A percentile compares a stretch with the other conserved stretches of the same genome.
phyloP scores from a whole-genome alignment of 2,888 invertebrate genomes.

The Ophion ellenae region DNA sequence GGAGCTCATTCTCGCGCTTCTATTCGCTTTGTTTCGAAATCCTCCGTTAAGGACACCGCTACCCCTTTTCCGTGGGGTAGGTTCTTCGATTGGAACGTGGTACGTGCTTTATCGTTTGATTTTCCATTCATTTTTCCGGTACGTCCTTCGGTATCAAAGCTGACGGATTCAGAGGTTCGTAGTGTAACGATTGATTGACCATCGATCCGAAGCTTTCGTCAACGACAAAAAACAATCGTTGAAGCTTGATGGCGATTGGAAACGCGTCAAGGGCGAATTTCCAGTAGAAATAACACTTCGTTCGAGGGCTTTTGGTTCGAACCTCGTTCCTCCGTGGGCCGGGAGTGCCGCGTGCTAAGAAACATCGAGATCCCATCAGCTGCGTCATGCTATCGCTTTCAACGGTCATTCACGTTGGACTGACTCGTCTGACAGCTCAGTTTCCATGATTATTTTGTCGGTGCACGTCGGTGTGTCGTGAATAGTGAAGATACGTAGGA shows the following conservation, averaged over 20 bases:
- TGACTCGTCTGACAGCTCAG: background rate
- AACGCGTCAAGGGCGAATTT: too few species aligned
- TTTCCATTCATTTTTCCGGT: background rate
- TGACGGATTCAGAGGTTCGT: background rate
- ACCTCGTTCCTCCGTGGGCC: background rate
- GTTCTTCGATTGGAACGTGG: constrained; percentile 5
- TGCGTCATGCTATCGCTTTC: constrained; percentile 36
- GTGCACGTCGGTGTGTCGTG: constrained; percentile 37
- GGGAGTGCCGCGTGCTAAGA: background rate
- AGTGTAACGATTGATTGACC: too few species aligned
- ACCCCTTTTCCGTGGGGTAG: too few species aligned
- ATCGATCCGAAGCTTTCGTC: too few species aligned
- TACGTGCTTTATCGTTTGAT: background rate
- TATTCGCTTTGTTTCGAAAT: too few species aligned
- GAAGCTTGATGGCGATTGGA: too few species aligned
- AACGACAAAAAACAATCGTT: too few species aligned
- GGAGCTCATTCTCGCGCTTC: background rate
- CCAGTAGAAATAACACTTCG: too few species aligned
- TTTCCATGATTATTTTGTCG: constrained; percentile 18
- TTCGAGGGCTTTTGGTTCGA: background rate
- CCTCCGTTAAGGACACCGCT: too few species aligned
- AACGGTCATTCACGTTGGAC: constrained; percentile 17
- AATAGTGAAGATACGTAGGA: constrained; percentile 37
- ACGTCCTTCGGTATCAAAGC: too few species aligned
- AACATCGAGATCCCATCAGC: constrained; percentile 10